Base-by-base conservation (phyloP, 2,888 invertebrate genomes). In the Erannis defoliaria region DNA sequence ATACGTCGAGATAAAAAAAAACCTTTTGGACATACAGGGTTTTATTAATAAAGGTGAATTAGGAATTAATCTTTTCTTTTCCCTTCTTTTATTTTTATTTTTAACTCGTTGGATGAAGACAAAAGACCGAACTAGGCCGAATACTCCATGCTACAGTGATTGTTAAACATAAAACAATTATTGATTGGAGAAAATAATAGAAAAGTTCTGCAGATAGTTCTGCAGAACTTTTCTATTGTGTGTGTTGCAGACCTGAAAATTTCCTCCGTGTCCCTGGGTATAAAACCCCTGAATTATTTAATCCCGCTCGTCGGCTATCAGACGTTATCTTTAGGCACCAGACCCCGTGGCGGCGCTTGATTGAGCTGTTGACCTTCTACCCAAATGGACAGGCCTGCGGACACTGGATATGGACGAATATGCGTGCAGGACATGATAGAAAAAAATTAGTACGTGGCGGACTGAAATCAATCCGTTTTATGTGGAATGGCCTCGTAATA, bases 301-400 rank as follows among this genome's bases (percentile, higher is more conserved):
- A 61, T 43, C n/a, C 42, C 50, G 26, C 18, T 12, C 56, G 49
- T 16, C 16, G 43, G 42, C 51, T 45, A 26, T 26, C 37, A 16
- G 42, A 16, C 56, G 45, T 61, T 56, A 57, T 56, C 62, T 57
- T 42, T 48, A 35, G 56, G 42, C 50, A 37, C 6, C 56, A 57
- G 42, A 40, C 50, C 55, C 14, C 35, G 2, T 42, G 60, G 51
- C 56, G 40, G 33, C n/a, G 43, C 29, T 21, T 46, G 40, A 62
- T 57, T 42, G 53, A 62, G 62, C 51, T 42, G 62, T 62, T 62
- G 56, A 62, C 62, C 62, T 62, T 53, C 40, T 62, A 53, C 14
- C 18, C 29, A 56, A 62, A 62, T 56, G 56, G 56, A 53, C 53
- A 42, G 16, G 54, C 35, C 37, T 18, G n/a, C 5, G 21, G 35